Evolutionary conservation across 1,140 invertebrate genomes (phyloP).

Genomic region (Drosophila sproati): DNA sequence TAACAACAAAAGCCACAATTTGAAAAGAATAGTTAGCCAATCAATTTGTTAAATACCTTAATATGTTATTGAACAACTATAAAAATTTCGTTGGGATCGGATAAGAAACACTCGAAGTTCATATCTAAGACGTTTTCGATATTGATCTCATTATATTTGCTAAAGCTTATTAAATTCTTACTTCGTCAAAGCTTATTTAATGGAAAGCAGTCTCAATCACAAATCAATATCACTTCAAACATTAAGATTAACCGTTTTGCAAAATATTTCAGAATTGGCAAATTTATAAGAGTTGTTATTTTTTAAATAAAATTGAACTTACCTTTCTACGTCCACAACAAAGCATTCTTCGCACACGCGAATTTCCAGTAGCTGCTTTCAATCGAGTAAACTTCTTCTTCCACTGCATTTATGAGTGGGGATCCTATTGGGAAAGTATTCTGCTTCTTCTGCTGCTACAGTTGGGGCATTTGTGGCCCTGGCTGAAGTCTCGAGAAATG

Average conservation of each 20-base stretch:
- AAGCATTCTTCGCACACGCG: conserved; percentile 92
- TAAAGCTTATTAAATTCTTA: no score
- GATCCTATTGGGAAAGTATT: conserved; percentile 69
- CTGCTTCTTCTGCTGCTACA: conserved; percentile 43
- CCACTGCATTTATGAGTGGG: conserved; percentile 88
- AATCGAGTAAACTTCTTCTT: conserved; percentile 90
- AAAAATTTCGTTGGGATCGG: no score
- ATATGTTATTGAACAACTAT: no score
- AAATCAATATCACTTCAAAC: no score
- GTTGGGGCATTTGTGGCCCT: conserved; percentile 46
- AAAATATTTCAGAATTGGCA: neutral
- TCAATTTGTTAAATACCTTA: no score
- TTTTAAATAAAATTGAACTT: conserved; percentile 65
- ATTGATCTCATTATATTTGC: no score
- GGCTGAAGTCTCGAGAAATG: conserved; percentile 45
- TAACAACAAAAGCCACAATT: no score
- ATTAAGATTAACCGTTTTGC: neutral
- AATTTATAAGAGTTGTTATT: neutral
- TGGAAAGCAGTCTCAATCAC: no score
- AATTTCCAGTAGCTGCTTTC: conserved; percentile 89
- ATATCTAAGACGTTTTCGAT: no score
- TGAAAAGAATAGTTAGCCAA: no score
- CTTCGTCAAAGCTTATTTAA: no score
- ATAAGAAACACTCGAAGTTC: no score
- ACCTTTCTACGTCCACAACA: conserved; percentile 94